Evolutionary conservation across 2,113 vertebrate genomes (phyloP).

Genomic region (Nansenia antarctica): DNA sequence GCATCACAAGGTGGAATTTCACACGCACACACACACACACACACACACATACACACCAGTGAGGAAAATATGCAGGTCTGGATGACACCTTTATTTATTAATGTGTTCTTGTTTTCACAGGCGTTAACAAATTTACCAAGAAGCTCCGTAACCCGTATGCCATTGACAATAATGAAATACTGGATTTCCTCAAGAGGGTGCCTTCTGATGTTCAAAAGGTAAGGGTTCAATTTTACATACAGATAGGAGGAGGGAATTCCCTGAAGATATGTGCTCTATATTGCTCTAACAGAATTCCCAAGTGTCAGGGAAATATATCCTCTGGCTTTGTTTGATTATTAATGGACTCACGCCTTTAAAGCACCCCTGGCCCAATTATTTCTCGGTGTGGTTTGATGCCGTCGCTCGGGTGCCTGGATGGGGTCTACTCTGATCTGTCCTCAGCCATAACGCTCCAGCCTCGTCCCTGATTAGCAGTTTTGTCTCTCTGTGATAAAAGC

Average conservation of each 20-base stretch:
- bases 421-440: conserved; percentile 58
- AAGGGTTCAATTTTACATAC: conserved; percentile 74
- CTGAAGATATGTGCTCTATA: conserved; percentile 68
- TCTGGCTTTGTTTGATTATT: conserved; percentile 78
- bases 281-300: conserved; percentile 74
- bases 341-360: conserved; percentile 71
- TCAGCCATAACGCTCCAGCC: conserved; percentile 49
- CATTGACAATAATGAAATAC: conserved; percentile 91
- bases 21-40: no score
- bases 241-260: conserved; percentile 65
- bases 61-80: conserved; percentile 28
- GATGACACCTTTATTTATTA: conserved; percentile 61
- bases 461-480: conserved; percentile 67
- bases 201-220: conserved; percentile 99
- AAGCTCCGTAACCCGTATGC: conserved; percentile 91
- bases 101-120: conserved; percentile 74
- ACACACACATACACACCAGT: no score
- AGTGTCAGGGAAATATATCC: conserved; percentile 69
- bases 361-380: conserved; percentile 70
- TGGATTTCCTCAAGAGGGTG: conserved; percentile 97
- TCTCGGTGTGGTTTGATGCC: conserved; percentile 49
- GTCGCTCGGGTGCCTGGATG: conserved; percentile 35
- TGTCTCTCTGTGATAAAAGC: conserved; percentile 55
- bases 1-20: conserved; percentile 14
- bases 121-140: conserved; percentile 98